These are phyloP conservation scores for Cyprinella venusta DNA, from an alignment of 2,797 vertebrate species.

Conservation along the genomic window DNA sequence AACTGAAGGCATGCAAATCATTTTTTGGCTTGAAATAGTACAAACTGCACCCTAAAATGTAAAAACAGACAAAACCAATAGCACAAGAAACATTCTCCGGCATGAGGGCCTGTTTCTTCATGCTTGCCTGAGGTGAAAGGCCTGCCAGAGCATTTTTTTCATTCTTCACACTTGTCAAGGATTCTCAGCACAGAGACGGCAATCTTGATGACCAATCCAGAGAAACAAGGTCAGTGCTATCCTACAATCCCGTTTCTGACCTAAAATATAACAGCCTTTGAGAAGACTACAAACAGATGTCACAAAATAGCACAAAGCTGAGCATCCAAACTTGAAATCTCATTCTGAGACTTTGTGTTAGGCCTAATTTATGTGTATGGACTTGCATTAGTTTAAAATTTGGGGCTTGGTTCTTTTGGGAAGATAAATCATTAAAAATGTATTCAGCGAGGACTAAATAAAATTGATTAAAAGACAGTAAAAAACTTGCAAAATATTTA, in stretches of 20 bases:
- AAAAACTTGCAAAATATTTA: background rate
- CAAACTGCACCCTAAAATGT: background rate
- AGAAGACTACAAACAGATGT: background rate
- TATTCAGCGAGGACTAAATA: background rate
- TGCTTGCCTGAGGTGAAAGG: slow-evolving; percentile 16
- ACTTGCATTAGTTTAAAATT: background rate
- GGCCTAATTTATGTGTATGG: background rate
- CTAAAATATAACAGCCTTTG: background rate
- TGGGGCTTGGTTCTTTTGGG: too few species aligned
- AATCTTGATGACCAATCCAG: slow-evolving; percentile 14
- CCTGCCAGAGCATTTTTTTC: slow-evolving; percentile 38
- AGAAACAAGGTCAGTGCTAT: slow-evolving; percentile 32
- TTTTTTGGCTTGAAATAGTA: background rate
- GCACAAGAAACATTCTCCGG: background rate
- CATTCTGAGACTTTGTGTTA: background rate
- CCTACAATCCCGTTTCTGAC: background rate
- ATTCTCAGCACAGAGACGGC: slow-evolving; percentile 39
- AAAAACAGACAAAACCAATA: slow-evolving; percentile 3
- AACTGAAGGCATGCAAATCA: background rate
- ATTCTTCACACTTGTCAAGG: slow-evolving; percentile 47
- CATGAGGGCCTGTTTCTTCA: slow-evolving; percentile 41
- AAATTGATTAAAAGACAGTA: background rate
- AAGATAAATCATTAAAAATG: background rate
- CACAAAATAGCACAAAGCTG: background rate
- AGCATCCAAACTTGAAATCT: background rate